These are phyloP conservation scores for Aleiodes sp. DNA, from an alignment of 1,140 invertebrate genomes.

Conservation along the genomic window DNA sequence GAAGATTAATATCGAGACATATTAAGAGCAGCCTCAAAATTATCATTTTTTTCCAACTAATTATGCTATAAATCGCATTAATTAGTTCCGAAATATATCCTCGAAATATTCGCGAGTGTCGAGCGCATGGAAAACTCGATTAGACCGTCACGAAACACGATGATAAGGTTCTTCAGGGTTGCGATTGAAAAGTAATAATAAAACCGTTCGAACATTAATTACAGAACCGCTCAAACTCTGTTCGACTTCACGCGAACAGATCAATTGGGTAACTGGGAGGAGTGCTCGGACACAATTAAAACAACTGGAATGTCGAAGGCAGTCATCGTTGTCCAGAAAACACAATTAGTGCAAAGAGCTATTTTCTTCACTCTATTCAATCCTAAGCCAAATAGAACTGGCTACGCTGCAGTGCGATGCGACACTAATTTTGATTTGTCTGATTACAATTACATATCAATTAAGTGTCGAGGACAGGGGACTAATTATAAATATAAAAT, in stretches of 20 bases:
- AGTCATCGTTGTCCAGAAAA: slow-evolving; percentile 69
- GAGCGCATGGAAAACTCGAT: too few relatives aligned
- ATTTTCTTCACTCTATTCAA: slow-evolving; percentile 74
- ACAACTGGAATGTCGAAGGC: slow-evolving; percentile 73
- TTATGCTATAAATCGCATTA: too few relatives aligned
- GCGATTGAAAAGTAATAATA: slow-evolving; percentile 18
- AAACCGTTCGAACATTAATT: background rate
- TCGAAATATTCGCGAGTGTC: too few relatives aligned
- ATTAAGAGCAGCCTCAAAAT: too few relatives aligned
- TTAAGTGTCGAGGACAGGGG: slow-evolving; percentile 71
- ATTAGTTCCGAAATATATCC: too few relatives aligned
- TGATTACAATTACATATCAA: slow-evolving; percentile 63
- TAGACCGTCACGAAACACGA: too few relatives aligned
- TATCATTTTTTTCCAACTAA: too few relatives aligned
- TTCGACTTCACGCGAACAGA: slow-evolving; percentile 52
- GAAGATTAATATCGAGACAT: too few relatives aligned
- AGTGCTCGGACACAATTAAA: slow-evolving; percentile 72
- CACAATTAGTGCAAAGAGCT: slow-evolving; percentile 68
- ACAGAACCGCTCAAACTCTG: slow-evolving; percentile 44
- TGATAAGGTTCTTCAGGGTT: slow-evolving; percentile 4
- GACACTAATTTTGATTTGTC: slow-evolving; percentile 66
- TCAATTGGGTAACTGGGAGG: slow-evolving; percentile 63
- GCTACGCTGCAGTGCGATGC: slow-evolving; percentile 71
- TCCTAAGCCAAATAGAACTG: slow-evolving; percentile 72
- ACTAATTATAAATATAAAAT: slow-evolving; percentile 68